Evolutionary conservation across 2,888 invertebrate species (phyloP), one percentile per base, ranked within the genome.

Genomic region (Toxonevra muliebris): DNA sequence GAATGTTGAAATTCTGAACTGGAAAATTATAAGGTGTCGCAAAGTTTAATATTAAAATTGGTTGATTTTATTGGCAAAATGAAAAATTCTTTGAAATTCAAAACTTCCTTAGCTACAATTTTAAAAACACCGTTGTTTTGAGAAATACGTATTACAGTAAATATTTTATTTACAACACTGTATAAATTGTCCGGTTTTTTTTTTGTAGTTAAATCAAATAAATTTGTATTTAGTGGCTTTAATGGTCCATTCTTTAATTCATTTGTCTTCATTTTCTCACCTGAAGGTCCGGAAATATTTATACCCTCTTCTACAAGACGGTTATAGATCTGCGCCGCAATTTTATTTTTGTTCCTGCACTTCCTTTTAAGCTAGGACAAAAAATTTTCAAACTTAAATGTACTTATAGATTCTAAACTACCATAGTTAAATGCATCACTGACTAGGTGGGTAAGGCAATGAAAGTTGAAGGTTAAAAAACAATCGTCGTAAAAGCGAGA

Each of bases 361-460:
- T 20, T 19, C 41, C 59, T 50, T 66, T 65, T 66, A 42, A 69
- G 19, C 53, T 65, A 54, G 12, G 53, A 58, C 42, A 65, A 61
- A 45, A 43, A 68, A 20, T 65, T 68, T 53, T 65, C 58, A 61
- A 52, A 65, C 43, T 67, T 68, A 48, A 68, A 65, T n/a, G 68
- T 66, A 57, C 66, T 66, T 17, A 68, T 43, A 10, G 54, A 43
- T 58, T 71, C 66, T 15, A 71, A 19, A 13, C 48, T 30, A n/a
- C 71, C 66, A 54, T 57, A 68, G 13, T 68, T 58, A 17, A 64
- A 50, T n/a, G 57, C 61, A 30, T 67, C 65, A 45, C 53, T 59
- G 11, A 62, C 54, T 57, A 71, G 54, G 54, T 69, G 69, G 8
- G 57, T 68, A n/a, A n/a, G n/a, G n/a, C n/a, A n/a, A n/a, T n/a